These are phyloP conservation scores for Pandemis heparana DNA, from an alignment of 2,888 invertebrate species.

Conservation along the genomic window DNA sequence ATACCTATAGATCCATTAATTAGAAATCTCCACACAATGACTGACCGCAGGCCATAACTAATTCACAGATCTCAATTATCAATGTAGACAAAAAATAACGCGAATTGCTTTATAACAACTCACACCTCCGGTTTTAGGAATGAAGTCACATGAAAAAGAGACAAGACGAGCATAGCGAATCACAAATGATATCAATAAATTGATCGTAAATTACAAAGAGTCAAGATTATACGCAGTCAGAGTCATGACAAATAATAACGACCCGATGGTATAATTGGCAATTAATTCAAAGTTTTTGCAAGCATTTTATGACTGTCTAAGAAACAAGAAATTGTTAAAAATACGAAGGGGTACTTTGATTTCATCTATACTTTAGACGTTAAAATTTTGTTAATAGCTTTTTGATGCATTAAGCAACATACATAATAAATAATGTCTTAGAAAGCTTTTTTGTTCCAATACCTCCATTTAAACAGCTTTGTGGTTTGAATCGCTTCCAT, in stretches of 20 bases:
- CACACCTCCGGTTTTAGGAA: constrained; percentile 11
- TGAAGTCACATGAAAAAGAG: constrained; percentile 21
- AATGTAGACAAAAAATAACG: constrained; percentile 21
- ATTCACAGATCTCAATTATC: constrained; percentile 15
- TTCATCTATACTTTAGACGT: background rate
- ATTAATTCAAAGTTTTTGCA: background rate
- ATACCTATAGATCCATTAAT: background rate
- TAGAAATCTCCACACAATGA: constrained; percentile 4
- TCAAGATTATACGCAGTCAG: background rate
- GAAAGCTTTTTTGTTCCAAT: constrained; percentile 6
- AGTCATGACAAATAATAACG: background rate
- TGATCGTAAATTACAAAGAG: background rate
- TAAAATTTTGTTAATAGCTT: background rate
- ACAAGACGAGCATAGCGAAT: constrained; percentile 27
- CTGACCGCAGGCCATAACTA: background rate
- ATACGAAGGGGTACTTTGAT: background rate
- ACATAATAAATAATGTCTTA: background rate
- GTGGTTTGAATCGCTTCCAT: constrained; percentile 3
- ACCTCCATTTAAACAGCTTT: constrained; percentile 6
- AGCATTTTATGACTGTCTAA: background rate
- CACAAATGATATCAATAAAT: constrained; percentile 38
- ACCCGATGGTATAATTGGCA: background rate
- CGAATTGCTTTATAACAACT: constrained; percentile 16
- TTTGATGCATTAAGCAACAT: background rate
- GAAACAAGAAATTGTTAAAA: background rate